Base-by-base conservation (phyloP, 2,797 vertebrate genomes). In the Hippocampus kuda region DNA sequence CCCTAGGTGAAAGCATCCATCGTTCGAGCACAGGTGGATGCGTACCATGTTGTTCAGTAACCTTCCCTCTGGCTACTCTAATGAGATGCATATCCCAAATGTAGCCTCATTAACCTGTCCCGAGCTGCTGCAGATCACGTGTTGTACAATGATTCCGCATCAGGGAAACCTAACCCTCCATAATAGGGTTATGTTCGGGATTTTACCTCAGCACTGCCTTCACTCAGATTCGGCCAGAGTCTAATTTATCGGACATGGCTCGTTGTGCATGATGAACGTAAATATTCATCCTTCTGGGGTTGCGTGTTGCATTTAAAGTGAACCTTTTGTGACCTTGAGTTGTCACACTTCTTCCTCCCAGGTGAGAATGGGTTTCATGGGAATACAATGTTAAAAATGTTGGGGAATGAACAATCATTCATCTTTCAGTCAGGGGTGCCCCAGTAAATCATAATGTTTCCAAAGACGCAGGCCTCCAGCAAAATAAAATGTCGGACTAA, bases 151-250 rank as follows among this genome's bases (percentile, higher is more conserved):
- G 92, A 94, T 90, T 91, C 92, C 86, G 89, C 92, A 91, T 89
- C 80, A 90, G 72, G 73, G 77, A 68, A 92, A 93, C 87, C 84
- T 90, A 90, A 93, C 88, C 89, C 91, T 89, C 84, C 82, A 84
- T 93, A 94, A 93, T 91, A 83, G 70, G 92, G 91, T 94, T 93
- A 93, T 91, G 92, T 93, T 91, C 90, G 92, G 93, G 91, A 91
- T 92, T 92, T 93, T 94, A 93, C 93, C 91, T 91, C 91, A 68
- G 90, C 91, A n/a, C n/a, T 20, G 64, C 91, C 92, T 94, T 93
- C 91, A 88, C 90, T 88, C 89, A 88, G 88, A 86, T 81, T 87
- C 82, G 57, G 73, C 80, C 79, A 94, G 94, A 95, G 92, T 93
- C 92, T 90, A 92, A 92, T 92, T 92, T 94, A 95, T 94, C 91